A percentile compares a stretch with the other conserved stretches of the same genome.
phyloP scores from a whole-genome alignment of 2,888 invertebrate species.

The Abrostola tripartita region DNA sequence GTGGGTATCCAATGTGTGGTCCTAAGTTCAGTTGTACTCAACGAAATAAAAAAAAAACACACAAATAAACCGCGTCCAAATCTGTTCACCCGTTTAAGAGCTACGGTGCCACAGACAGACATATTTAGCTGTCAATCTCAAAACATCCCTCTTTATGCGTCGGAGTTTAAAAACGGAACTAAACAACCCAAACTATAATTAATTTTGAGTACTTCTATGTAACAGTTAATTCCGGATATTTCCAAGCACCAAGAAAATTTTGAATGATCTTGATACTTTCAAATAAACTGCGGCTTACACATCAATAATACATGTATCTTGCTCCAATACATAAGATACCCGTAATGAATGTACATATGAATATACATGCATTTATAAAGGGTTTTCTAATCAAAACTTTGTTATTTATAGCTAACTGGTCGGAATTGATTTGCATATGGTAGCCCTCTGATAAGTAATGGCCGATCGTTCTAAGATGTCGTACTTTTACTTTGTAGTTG shows the following conservation, averaged over 20 bases:
- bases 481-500: slow-evolving; percentile 18
- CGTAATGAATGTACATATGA: slow-evolving; percentile 83
- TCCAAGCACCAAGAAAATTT: slow-evolving; percentile 8
- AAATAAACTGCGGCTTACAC: slow-evolving; percentile 33
- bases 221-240: too few species aligned
- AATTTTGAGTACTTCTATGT: too few species aligned
- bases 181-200: too few species aligned
- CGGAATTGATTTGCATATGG: slow-evolving; percentile 79
- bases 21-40: too few species aligned
- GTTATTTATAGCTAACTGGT: slow-evolving; percentile 78
- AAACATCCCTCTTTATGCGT: too few species aligned
- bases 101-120: too few species aligned
- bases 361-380: slow-evolving; percentile 77
- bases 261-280: slow-evolving; percentile 40
- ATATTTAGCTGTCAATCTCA: too few species aligned
- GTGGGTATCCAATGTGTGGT: too few species aligned
- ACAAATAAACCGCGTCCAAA: too few species aligned
- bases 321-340: slow-evolving; percentile 50
- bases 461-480: slow-evolving; percentile 21
- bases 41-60: too few species aligned
- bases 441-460: slow-evolving; percentile 54
- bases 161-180: too few species aligned
- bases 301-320: slow-evolving; percentile 58
- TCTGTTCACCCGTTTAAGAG: too few species aligned
- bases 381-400: slow-evolving; percentile 84